Conservation (phyloP, 2,113 vertebrate genomes). For the Cavia aperea region DNA sequence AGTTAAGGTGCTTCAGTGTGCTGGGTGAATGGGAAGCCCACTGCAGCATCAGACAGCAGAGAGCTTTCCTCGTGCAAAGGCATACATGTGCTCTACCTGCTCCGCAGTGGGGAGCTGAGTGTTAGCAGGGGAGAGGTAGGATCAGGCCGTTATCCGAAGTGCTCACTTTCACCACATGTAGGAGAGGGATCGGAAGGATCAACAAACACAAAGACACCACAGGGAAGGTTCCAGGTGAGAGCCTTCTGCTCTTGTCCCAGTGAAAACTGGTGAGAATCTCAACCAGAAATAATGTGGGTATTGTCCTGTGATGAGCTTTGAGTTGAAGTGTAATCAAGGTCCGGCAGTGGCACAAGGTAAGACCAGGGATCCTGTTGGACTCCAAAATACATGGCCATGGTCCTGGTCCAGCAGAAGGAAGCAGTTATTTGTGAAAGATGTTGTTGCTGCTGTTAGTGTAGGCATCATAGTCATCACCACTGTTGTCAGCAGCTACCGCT, state of each 20-base stretch:
- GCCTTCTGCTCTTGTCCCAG: neutral
- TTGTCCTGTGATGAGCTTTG: neutral
- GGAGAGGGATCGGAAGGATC: neutral
- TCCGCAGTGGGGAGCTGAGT: neutral
- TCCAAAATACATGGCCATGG: neutral
- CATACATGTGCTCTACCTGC: neutral
- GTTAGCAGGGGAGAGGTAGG: fast-evolving
- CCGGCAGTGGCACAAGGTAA: neutral
- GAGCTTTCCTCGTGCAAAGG: fast-evolving
- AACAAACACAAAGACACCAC: neutral
- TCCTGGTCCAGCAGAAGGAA: neutral
- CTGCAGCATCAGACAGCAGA: neutral
- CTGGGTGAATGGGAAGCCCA: fast-evolving
- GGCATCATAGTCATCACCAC: neutral
- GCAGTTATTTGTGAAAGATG: neutral
- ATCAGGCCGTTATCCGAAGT: neutral
- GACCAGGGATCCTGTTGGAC: neutral
- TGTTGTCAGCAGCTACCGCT: neutral
- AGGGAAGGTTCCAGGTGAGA: neutral
- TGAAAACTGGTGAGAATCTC: neutral
- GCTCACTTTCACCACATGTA: neutral
- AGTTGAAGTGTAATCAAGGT: neutral
- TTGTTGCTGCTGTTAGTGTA: neutral
- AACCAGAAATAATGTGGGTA: neutral
- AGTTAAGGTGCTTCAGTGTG: fast-evolving